Base-by-base conservation (phyloP, 2,888 invertebrate species). In the Drosophila buzzatii region DNA sequence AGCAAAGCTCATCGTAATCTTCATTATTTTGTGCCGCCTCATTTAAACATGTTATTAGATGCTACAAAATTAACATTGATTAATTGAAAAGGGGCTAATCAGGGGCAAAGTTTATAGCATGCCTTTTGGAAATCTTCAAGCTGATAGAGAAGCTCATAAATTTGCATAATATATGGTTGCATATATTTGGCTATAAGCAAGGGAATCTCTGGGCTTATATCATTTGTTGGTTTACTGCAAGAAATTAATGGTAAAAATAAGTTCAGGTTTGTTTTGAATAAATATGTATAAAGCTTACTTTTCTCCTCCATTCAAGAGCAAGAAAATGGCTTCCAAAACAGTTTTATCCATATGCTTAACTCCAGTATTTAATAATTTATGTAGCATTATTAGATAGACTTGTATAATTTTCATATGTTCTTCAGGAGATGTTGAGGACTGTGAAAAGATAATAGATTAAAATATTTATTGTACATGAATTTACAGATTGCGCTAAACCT, bases 311-410 rank as follows among this genome's bases (percentile, higher is more conserved):
- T 27, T 61, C 2, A 73, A 57, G 5, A 75, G 59, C 12, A 60
- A 66, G 20, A 55, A 58, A 2, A 90, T 60, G 0, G 76, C 72
- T 14, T 76, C 65, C 31, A 70, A 61, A 57, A 77, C 65, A 10
- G 52, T 62, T 56, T 77, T 75, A 3, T 66, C 35, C 0, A 94
- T 0, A 93, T 94, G 81, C 83, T 51, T 45, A 10, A 77, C 73
- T 23, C 73, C 70, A 1, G 47, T 59, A 2, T 57, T 52, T 0
- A 90, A 67, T 6, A 81, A 71, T 27, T 80, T 81, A 14, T 76
- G 69, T 8, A 91, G 45, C 64, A 91, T 76, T 58, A 72, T 75
- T 39, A 91, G 37, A 63, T 89, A 89, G 9, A 76, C 80, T 35
- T 79, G 81, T 0, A 82, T 69, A 0, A 90, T 58, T 45, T 82